Base-by-base conservation (phyloP, 2,113 vertebrate species). In the Ptyas mucosa region DNA sequence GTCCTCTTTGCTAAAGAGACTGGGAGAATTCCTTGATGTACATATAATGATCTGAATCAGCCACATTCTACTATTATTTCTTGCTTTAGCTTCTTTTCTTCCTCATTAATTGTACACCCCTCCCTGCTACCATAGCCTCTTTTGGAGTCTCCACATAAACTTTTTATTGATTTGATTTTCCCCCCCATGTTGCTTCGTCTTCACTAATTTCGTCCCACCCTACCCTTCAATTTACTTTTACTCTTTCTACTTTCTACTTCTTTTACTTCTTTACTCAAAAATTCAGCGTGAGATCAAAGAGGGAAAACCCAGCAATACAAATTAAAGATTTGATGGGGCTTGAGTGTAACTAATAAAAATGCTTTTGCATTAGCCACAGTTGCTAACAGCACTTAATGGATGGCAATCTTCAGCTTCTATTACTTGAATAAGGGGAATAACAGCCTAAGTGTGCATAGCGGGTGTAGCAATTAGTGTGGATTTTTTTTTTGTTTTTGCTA, bases 261-360 rank as follows among this genome's bases (percentile, higher is more conserved):
- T 1, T 9, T 89, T 92, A 43, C 43, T 57, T 24, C 57, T 53
- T 29, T 93, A 92, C 54, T 61, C 89, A 96, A 93, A 96, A 96
- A 91, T 95, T 94, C 64, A 94, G 49, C 54, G 53, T 93, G 94
- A 95, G 86, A 97, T 96, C 95, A 96, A 95, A 96, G 93, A 18
- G 34, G 75, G 93, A 94, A 75, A 95, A 94, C 51, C 12, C 1
- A 0, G 49, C 89, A 96, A 93, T 87, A 96, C 91, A 94, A 95
- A 96, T 94, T 94, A 95, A 29, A 94, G 81, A 95, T 96, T 89
- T 96, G 92, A 95, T 85, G 88, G 91, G 85, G 94, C 93, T 89
- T 90, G 92, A 95, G n/a, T 94, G 94, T 94, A 96, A 95, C 94
- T 93, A 95, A 93, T 92, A 95, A 96, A 96, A 95, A 96, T 93